Conservation (phyloP, 2,797 vertebrate genomes). For the Neopelma chrysocephalum region DNA sequence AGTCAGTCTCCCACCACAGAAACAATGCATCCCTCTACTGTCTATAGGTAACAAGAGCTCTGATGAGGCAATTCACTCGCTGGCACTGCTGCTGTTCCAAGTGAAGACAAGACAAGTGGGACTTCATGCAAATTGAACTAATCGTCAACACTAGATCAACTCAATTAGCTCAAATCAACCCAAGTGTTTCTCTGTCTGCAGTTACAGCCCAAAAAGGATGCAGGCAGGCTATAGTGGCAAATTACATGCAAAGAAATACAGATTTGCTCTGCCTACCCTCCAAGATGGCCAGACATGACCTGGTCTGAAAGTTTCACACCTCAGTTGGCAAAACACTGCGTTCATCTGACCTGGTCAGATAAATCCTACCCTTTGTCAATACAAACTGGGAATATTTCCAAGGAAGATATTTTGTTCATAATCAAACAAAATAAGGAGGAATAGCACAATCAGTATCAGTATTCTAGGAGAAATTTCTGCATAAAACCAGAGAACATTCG, state of each 20-base stretch:
- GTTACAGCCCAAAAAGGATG: neutral
- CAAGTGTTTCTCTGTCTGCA: conserved; percentile 20
- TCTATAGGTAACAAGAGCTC: neutral
- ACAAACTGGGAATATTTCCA: neutral
- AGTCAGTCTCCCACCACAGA: neutral
- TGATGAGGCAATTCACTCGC: neutral
- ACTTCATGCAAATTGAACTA: conserved; percentile 21
- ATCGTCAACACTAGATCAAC: conserved; percentile 51
- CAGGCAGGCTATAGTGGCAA: neutral
- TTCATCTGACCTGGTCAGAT: neutral
- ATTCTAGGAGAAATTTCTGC: neutral
- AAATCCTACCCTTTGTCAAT: neutral
- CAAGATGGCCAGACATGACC: neutral
- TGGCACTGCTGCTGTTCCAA: neutral
- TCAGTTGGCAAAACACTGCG: neutral
- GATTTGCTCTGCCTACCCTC: neutral
- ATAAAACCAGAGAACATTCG: neutral
- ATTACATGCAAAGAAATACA: neutral
- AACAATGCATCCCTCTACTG: neutral
- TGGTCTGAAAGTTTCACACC: neutral
- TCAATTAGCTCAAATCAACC: conserved; percentile 55
- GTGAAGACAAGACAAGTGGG: conserved; percentile 17
- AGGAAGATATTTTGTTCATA: neutral
- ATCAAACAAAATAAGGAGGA: neutral
- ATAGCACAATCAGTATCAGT: neutral